Conservation (phyloP, 1,140 invertebrate species). For the Heliconius eleuchia region DNA sequence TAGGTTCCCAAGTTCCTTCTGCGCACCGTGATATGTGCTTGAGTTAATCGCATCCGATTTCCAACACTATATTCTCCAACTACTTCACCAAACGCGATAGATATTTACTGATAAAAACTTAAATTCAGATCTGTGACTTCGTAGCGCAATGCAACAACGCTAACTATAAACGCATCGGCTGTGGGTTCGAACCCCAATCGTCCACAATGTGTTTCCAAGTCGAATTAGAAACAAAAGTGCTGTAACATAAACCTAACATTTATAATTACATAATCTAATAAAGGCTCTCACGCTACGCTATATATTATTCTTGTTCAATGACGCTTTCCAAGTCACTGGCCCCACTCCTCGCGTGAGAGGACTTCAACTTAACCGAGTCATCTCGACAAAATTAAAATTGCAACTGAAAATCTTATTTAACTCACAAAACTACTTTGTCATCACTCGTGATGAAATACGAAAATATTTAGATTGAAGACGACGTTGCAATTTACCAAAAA, state of each 20-base stretch:
- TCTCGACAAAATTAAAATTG: constrained; percentile 25
- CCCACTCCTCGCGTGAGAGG: constrained; percentile 14
- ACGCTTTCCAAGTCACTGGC: constrained; percentile 22
- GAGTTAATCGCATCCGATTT: too few species aligned
- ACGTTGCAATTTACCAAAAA: neutral
- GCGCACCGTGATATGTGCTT: too few species aligned
- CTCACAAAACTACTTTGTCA: constrained; percentile 5
- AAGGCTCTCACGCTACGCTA: constrained; percentile 5
- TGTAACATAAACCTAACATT: too few species aligned
- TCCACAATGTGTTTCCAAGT: too few species aligned
- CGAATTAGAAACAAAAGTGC: too few species aligned
- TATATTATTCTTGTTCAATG: constrained; percentile 31
- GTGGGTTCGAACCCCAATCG: too few species aligned
- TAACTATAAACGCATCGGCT: too few species aligned
- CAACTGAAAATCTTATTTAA: constrained; percentile 30
- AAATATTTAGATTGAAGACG: neutral
- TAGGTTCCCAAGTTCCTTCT: neutral
- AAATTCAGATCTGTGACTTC: too few species aligned
- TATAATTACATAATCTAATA: neutral
- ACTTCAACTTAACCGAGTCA: constrained; percentile 22
- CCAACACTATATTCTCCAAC: too few species aligned
- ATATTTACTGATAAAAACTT: too few species aligned
- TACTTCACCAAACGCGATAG: too few species aligned
- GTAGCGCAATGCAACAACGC: too few species aligned
- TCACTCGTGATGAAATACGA: neutral